Evolutionary conservation across 2,888 invertebrate species (phyloP), one percentile per base, ranked within the genome.

Genomic region (Autographa gamma): DNA sequence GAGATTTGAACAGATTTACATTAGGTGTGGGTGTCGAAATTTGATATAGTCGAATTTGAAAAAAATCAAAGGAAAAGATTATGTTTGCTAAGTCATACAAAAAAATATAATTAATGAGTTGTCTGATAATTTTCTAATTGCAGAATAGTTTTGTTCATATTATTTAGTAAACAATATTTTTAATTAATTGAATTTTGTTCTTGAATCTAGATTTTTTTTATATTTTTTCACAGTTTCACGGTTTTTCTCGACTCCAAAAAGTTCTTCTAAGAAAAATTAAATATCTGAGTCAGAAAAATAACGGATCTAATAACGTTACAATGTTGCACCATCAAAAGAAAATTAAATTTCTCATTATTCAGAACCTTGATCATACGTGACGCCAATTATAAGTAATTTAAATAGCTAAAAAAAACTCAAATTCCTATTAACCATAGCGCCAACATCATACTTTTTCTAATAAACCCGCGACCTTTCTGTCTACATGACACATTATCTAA

Each of bases 391-490:
- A 19, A 0, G 11, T 56, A 25, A 25, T 56, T 25, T 56, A 56
- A 19, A 56, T 56, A 25, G 19, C 13, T 56, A 56, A 56, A 56
- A n/a, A 52, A 19, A 16, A 48, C 48, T 48, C 7, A 5, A 63
- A 48, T 60, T 31, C 52, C 16, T 7, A 48, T 41, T 58, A 80
- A 11, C 18, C 9, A 32, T 16, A 11, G 34, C 34, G 25, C 3
- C 38, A 38, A 56, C 16, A 48, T 62, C 52, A 43, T 0, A 25
- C 52, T 63, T 71, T 71, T 77, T 65, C 56, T 59, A 70, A 59
- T 52, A 56, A 52, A 38, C 25, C 43, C 32, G 56, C 31, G 60
- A 77, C 81, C 81, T 78, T 77, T 67, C 54, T 54, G 32, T 64
- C 56, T 14, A 14, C 54, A 14, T 61, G 25, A 62, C 66, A 69